Base-by-base conservation (phyloP, 2,888 invertebrate species). In the Priocnemis perturbator region DNA sequence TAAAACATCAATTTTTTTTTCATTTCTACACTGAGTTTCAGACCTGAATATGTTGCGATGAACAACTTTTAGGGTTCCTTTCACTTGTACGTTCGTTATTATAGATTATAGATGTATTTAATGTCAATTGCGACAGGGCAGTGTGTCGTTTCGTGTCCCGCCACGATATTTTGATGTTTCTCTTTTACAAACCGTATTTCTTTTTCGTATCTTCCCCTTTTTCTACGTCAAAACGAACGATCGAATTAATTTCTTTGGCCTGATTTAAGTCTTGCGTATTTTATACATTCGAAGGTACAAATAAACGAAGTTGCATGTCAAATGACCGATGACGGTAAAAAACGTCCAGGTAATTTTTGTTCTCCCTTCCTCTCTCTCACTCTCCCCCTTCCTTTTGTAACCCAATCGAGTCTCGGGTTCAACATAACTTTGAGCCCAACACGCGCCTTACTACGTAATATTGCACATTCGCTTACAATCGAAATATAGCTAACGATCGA, bases 21-120 rank as follows among this genome's bases (percentile, higher is more conserved):
- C 69, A 37, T 68, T 75, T 79, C 79, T 83, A 83, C 83, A 76
- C 79, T 83, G 85, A 85, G 83, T 83, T 85, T 83, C 74, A 85
- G 81, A 88, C 84, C 87, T 85, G 87, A 88, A 88, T 87, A 83
- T 75, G 83, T 85, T 87, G 81, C 83, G 81, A 83, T 80, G 83
- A 86, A 85, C 81, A 83, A 83, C 73, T 83, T 84, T 77, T 83
- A 82, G 69, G 71, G 78, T 73, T 80, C 76, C 73, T 74, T 73
- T 76, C 72, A 67, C 79, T 83, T 79, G 83, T 83, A 83, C 82
- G 72, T 83, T 81, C 69, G 76, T 76, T 73, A 37, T 37, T 37
- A 37, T 74, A 72, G 68, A 37, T 37, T 75, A 73, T 74, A 77
- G 78, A 80, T 81, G 79, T 71, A 65, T 75, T 73, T 69, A 79